Conservation (phyloP, 2,797 vertebrate genomes). For the Acanthiza pusilla region DNA sequence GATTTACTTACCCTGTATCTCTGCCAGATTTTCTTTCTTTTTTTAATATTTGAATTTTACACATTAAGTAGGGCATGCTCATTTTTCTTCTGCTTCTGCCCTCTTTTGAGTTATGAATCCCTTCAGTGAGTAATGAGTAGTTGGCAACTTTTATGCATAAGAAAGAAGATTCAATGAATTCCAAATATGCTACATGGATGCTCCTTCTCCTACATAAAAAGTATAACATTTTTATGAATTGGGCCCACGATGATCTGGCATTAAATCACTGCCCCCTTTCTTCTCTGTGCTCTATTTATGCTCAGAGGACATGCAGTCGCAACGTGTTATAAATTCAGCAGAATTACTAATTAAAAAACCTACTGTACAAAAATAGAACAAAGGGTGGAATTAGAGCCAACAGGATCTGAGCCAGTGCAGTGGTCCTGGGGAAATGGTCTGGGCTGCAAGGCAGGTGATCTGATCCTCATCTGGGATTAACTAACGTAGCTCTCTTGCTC, state of each 20-base stretch:
- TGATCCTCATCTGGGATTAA: slow-evolving; percentile 58
- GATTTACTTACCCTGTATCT: slow-evolving; percentile 28
- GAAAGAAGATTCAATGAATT: slow-evolving; percentile 55
- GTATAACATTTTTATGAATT: slow-evolving; percentile 55
- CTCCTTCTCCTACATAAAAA: slow-evolving; percentile 38
- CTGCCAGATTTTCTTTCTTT: slow-evolving; percentile 35
- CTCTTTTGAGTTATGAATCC: slow-evolving; percentile 57
- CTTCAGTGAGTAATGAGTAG: slow-evolving; percentile 56
- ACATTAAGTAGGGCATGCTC: slow-evolving; percentile 49
- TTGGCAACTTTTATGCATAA: slow-evolving; percentile 60
- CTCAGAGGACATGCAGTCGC: not conserved
- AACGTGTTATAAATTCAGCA: slow-evolving; percentile 58
- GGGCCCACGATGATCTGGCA: not conserved
- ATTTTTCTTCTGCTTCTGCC: slow-evolving; percentile 55
- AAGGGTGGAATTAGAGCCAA: slow-evolving; percentile 53
- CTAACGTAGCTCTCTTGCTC: not conserved
- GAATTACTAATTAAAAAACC: slow-evolving; percentile 62
- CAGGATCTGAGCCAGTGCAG: slow-evolving; percentile 42
- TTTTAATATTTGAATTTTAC: slow-evolving; percentile 56
- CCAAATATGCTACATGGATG: slow-evolving; percentile 12
- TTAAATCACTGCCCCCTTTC: slow-evolving; percentile 52
- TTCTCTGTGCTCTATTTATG: slow-evolving; percentile 42
- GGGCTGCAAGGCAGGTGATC: slow-evolving; percentile 57
- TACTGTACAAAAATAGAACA: slow-evolving; percentile 52
- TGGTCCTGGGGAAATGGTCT: slow-evolving; percentile 28